Conservation (phyloP, 1,140 invertebrate genomes). For the honey bee (Apis mellifera) region DNA sequence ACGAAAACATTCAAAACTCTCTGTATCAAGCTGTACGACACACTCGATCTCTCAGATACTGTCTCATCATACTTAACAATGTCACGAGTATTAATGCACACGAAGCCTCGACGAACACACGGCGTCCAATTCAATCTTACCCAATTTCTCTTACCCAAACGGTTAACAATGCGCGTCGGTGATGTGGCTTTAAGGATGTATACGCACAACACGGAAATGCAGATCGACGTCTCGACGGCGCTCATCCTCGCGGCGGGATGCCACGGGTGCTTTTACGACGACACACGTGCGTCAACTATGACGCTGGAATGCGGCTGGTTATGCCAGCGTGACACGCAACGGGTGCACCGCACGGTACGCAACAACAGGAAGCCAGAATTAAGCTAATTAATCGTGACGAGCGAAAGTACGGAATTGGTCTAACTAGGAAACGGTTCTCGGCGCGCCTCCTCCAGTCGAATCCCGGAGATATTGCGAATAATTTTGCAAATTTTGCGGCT, state of each 20-base stretch:
- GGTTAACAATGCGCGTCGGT: conserved; percentile 16
- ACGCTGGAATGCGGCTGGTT: conserved; percentile 63
- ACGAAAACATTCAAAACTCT: too few species aligned
- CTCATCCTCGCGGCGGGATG: conserved; percentile 63
- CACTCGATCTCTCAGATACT: too few species aligned
- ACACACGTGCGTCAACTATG: conserved; percentile 56
- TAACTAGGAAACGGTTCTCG: conserved; percentile 71
- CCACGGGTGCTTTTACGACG: conserved; percentile 36
- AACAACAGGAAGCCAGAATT: conserved; percentile 79
- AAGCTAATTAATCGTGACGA: conserved; percentile 78
- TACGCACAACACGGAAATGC: conserved; percentile 77
- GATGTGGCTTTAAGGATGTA: conserved; percentile 68
- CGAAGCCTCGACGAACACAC: too few species aligned
- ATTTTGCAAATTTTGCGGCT: background rate
- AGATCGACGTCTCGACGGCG: conserved; percentile 71
- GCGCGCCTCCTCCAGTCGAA: background rate
- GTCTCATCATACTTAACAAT: too few species aligned
- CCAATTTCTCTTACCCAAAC: conserved; percentile 26
- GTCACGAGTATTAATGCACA: too few species aligned
- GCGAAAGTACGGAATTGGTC: conserved; percentile 76
- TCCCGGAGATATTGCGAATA: background rate
- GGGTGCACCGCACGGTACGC: conserved; percentile 38
- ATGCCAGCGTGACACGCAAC: conserved; percentile 50
- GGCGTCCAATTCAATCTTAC: too few species aligned
- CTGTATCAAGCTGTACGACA: too few species aligned